Conservation (phyloP, 2,888 invertebrate species). For the Tinea pellionella region DNA sequence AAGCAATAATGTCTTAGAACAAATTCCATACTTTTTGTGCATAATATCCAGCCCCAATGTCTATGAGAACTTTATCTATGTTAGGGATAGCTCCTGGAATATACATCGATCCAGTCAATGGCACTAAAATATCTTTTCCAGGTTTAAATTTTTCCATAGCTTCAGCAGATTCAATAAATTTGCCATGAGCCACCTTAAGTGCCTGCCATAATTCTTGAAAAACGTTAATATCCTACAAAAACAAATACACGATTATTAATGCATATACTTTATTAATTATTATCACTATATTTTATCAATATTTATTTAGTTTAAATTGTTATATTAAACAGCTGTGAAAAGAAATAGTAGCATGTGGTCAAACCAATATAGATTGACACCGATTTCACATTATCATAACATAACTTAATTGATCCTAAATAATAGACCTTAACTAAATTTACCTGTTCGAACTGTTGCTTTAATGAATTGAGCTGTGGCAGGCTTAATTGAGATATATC, state of each 20-base stretch:
- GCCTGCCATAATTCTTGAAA: slow-evolving; percentile 92
- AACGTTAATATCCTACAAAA: slow-evolving; percentile 81
- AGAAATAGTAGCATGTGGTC: too few relatives aligned
- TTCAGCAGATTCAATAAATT: slow-evolving; percentile 90
- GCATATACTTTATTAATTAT: neutral
- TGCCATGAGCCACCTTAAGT: slow-evolving; percentile 89
- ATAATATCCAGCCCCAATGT: slow-evolving; percentile 97
- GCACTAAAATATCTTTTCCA: slow-evolving; percentile 90
- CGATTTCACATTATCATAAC: too few relatives aligned
- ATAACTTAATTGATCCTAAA: neutral
- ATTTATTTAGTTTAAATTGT: slow-evolving; percentile 17
- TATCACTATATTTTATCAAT: neutral
- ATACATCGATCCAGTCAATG: slow-evolving; percentile 97
- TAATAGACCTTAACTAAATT: neutral
- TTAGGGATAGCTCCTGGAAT: slow-evolving; percentile 91
- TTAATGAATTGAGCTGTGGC: slow-evolving; percentile 84
- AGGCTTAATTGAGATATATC: slow-evolving; percentile 84
- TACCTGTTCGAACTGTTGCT: slow-evolving; percentile 89
- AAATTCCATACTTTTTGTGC: slow-evolving; percentile 81
- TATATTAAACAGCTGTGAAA: neutral
- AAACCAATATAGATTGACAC: too few relatives aligned
- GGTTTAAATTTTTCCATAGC: slow-evolving; percentile 83
- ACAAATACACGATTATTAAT: too few relatives aligned
- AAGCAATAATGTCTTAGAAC: neutral
- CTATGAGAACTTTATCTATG: slow-evolving; percentile 88